These are phyloP conservation scores for Temnopleurus reevesii DNA, from an alignment of 53 echinoderm and acorn worm genomes.

Conservation along the genomic window DNA sequence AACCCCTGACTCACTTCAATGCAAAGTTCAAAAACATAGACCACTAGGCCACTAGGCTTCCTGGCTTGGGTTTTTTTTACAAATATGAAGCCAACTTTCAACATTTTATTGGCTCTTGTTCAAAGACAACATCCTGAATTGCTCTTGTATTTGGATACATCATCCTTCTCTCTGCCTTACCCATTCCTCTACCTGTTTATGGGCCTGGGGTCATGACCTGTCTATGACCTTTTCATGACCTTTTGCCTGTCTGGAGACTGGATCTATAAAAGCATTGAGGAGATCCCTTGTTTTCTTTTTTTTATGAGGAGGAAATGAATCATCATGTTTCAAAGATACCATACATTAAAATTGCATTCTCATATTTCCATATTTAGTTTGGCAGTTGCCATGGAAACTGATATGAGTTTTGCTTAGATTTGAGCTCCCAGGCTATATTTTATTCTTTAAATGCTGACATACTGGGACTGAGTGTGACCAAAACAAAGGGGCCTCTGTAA, in stretches of 20 bases:
- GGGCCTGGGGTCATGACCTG: constrained; percentile 31
- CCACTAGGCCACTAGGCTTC: no score
- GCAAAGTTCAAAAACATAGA: no score
- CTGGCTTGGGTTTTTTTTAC: no score
- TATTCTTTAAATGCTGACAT: no score
- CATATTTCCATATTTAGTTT: no score
- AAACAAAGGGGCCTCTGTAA: constrained; percentile 27
- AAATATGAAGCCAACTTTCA: no score
- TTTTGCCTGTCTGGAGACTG: neutral
- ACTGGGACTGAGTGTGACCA: no score
- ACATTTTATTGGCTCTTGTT: neutral
- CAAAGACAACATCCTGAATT: constrained; percentile 32
- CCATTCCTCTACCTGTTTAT: constrained; percentile 20
- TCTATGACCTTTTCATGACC: constrained; percentile 35
- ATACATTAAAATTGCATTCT: neutral
- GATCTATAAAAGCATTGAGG: constrained; percentile 20
- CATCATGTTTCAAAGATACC: constrained; percentile 24
- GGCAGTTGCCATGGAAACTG: no score
- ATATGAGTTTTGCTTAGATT: no score
- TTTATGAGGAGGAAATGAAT: constrained; percentile 36
- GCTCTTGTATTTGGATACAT: neutral
- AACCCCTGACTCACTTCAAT: no score
- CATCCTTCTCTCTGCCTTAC: neutral
- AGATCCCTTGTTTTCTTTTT: neutral
- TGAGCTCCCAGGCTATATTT: no score